Evolutionary conservation across 1,140 invertebrate genomes (phyloP), one percentile per base, ranked within the genome.

Genomic region (Chelonus insularis): DNA sequence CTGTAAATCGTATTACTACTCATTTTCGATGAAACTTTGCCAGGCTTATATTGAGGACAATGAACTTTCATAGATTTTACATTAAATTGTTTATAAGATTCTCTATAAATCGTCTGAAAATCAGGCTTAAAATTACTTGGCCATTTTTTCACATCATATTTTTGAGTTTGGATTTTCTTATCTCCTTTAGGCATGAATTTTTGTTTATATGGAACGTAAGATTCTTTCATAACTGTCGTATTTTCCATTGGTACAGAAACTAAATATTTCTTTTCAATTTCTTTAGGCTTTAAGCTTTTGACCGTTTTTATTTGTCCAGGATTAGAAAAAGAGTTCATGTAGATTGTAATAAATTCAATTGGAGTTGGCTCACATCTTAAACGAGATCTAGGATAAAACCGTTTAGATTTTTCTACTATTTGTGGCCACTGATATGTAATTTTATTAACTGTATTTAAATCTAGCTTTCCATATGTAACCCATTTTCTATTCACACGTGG

Each of bases 381-480:
- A 39, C 57, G 57, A n/a, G 43, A 12, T 59, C n/a, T 45, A 1
- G 66, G 66, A 50, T 58, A 51, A 32, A 4, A 61, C 57, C 14
- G 43, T 50, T 58, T 59, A 14, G n/a, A 56, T 36, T 57, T 36
- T 1, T 29, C 25, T 34, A 36, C 25, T 11, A n/a, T 39, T 8
- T 7, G 11, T 45, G 57, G 48, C 52, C 60, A 56, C 11, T 39
- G 64, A 41, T 63, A 62, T 23, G 62, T 64, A 57, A 58, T 39
- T 50, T 67, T 60, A 9, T 66, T 16, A 11, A 41, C 60, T 7
- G 59, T 63, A 16, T 52, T 63, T 0, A 57, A 57, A 34, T 67
- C 60, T 0, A 64, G 29, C 57, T 58, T 62, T 48, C 60, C 62
- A 43, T 43, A 59, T 54, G 57, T n/a, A n/a, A n/a, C n/a, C n/a